Conservation (phyloP, 2,888 invertebrate species). For the Eumacrocentrus americanus region DNA sequence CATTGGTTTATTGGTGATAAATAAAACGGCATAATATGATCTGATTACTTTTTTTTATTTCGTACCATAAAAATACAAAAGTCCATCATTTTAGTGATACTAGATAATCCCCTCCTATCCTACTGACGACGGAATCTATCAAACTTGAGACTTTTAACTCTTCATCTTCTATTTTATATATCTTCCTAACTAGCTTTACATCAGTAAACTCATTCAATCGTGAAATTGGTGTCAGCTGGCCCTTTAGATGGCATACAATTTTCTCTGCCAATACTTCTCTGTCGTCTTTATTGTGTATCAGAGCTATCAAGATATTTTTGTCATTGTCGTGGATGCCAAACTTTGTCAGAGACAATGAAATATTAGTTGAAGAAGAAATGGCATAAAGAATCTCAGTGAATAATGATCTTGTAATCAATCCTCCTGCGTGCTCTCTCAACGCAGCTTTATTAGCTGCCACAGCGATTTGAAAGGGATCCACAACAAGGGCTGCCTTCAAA, state of each 20-base stretch:
- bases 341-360: slow-evolving; percentile 70
- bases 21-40: slow-evolving; percentile 34
- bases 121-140: slow-evolving; percentile 69
- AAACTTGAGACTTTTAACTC: slow-evolving; percentile 62
- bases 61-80: neutral
- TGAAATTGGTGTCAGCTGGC: slow-evolving; percentile 64
- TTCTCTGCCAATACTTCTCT: slow-evolving; percentile 43
- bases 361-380: slow-evolving; percentile 73
- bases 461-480: slow-evolving; percentile 68
- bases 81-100: slow-evolving; percentile 51
- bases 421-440: slow-evolving; percentile 61
- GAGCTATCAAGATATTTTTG: slow-evolving; percentile 62
- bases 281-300: slow-evolving; percentile 55
- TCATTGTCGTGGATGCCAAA: slow-evolving; percentile 69
- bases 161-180: slow-evolving; percentile 67
- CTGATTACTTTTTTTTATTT: slow-evolving; percentile 11
- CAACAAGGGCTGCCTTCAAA: slow-evolving; percentile 68
- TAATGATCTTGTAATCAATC: slow-evolving; percentile 68
- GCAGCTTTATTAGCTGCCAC: slow-evolving; percentile 74
- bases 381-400: slow-evolving; percentile 73
- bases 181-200: slow-evolving; percentile 64
- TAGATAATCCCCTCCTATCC: slow-evolving; percentile 72
- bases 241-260: slow-evolving; percentile 64
- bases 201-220: slow-evolving; percentile 63
- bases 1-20: slow-evolving; percentile 33